These are phyloP conservation scores for Tympanoctomys barrerae DNA, from an alignment of 2,797 vertebrate genomes.

Conservation along the genomic window DNA sequence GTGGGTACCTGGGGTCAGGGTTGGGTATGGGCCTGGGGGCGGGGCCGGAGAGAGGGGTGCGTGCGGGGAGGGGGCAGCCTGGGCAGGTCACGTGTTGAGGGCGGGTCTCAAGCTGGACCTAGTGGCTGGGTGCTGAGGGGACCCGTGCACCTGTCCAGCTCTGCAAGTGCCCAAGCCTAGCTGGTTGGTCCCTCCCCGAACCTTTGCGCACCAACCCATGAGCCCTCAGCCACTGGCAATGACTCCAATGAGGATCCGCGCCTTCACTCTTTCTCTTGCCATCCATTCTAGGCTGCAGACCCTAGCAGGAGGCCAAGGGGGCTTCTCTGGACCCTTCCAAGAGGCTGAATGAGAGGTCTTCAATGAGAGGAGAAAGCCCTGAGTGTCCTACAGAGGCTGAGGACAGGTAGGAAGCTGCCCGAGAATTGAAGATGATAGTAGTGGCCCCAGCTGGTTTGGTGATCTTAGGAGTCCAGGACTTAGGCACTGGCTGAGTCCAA, in stretches of 20 bases:
- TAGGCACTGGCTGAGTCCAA: neutral
- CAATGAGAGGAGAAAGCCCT: neutral
- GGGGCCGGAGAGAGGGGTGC: neutral
- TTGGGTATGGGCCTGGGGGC: accelerated
- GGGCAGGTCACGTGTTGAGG: neutral
- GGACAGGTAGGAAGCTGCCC: neutral
- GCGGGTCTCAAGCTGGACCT: neutral
- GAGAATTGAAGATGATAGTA: neutral
- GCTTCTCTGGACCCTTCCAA: neutral
- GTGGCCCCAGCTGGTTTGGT: neutral
- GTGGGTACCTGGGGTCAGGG: neutral
- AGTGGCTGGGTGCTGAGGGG: neutral
- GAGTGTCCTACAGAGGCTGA: neutral
- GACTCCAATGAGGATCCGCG: neutral
- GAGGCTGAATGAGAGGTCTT: neutral
- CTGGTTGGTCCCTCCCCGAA: neutral
- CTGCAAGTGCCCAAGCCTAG: accelerated
- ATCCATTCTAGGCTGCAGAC: neutral
- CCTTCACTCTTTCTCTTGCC: neutral
- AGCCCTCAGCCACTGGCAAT: accelerated
- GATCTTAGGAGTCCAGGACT: neutral
- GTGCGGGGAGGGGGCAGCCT: too few relatives aligned
- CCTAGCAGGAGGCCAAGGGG: neutral
- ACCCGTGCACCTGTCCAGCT: neutral
- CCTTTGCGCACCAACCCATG: neutral